Evolutionary conservation across 2,888 invertebrate genomes (phyloP).

Genomic region (Meghimatium bilineatum): DNA sequence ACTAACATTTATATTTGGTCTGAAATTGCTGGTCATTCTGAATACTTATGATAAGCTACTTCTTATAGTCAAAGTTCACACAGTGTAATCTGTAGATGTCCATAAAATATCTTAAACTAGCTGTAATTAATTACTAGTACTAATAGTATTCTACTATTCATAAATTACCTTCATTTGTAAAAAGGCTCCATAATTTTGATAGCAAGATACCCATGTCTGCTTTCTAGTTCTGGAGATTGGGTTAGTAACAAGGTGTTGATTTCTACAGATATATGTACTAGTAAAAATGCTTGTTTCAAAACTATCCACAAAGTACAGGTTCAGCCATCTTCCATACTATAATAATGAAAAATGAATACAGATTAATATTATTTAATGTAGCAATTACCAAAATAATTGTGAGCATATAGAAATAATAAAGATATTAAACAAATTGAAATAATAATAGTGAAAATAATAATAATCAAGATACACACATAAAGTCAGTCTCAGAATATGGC

Average conservation of each 20-base stretch:
- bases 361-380: not conserved
- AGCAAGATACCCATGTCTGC: conserved; percentile 90
- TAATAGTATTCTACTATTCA: not conserved
- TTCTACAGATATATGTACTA: not conserved
- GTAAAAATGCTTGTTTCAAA: not conserved
- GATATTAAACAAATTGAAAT: too few relatives aligned
- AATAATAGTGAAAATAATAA: too few relatives aligned
- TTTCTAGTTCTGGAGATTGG: too few relatives aligned
- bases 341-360: not conserved
- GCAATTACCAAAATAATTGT: too few relatives aligned
- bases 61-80: too few relatives aligned
- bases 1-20: too few relatives aligned
- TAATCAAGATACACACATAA: too few relatives aligned
- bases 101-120: not conserved
- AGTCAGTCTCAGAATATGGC: too few relatives aligned
- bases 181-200: conserved; percentile 95
- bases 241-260: not conserved
- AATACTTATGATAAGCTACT: too few relatives aligned
- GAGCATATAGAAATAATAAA: too few relatives aligned
- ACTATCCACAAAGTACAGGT: not conserved
- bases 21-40: too few relatives aligned
- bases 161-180: conserved; percentile 91
- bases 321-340: not conserved
- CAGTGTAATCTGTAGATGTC: too few relatives aligned
- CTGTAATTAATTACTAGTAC: not conserved